Percentiles rank a stretch among this genome's conserved stretches.
Evolutionary conservation across 2,113 vertebrate genomes (phyloP).

Genomic region (Meriones unguiculatus): DNA sequence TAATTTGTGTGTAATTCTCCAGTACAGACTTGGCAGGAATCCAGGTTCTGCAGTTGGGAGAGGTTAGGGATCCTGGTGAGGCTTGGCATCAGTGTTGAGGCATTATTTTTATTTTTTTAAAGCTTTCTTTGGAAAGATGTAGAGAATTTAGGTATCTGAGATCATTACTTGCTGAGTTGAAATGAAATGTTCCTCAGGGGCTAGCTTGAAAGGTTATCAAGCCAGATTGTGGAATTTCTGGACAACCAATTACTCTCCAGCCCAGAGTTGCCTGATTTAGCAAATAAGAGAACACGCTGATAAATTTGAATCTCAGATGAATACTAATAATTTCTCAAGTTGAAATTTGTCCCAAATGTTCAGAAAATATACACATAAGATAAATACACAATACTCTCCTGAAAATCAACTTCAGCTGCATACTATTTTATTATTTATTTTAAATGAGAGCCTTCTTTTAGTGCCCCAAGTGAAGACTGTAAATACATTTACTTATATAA

Average conservation of each 20-base stretch:
- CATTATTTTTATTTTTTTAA: conserved; percentile 14
- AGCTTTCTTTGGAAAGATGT: conserved; percentile 43
- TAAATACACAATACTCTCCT: background rate
- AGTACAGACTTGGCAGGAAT: background rate
- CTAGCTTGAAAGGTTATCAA: conserved; percentile 42
- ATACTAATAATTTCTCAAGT: background rate
- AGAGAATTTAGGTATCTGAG: conserved; percentile 16
- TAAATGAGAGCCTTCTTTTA: background rate
- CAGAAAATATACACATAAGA: background rate
- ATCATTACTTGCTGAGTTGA: conserved; percentile 32
- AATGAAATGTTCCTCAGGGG: background rate
- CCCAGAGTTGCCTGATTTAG: conserved; percentile 32
- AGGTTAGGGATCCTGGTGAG: conserved; percentile 47
- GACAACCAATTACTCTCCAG: background rate
- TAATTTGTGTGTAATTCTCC: conserved; percentile 48
- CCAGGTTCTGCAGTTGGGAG: conserved; percentile 49
- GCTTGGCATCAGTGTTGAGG: conserved; percentile 18
- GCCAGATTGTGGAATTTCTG: conserved; percentile 43
- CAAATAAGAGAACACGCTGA: background rate
- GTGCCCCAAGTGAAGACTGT: background rate
- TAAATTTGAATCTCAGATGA: conserved; percentile 51
- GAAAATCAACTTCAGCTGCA: conserved; percentile 36
- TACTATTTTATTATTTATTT: conserved; percentile 14
- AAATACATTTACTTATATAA: background rate
- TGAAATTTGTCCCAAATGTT: background rate